Evolutionary conservation across 2,888 invertebrate genomes (phyloP), one percentile per base, ranked within the genome.

Genomic region (Eupeodes luniger): DNA sequence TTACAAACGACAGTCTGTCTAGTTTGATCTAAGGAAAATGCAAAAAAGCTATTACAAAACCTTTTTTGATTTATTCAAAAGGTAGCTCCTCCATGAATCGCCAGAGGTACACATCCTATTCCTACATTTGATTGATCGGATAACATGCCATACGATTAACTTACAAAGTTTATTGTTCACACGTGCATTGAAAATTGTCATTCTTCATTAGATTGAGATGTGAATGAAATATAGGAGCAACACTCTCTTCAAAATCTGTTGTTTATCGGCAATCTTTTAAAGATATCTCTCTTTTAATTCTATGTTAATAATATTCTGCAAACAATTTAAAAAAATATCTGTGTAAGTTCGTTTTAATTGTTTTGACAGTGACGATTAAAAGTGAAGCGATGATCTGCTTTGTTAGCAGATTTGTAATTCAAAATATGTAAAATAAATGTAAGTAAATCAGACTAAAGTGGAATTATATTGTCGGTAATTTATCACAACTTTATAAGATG

Each of bases 281-380:
- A 61, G 36, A 12, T 16, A 11, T 40, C 4, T 11, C 27, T 12
- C 44, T 34, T 40, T 40, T 5, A 40, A 59, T 59, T 59, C 36
- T 1, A 70, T 49, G 14, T 27, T 49, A 66, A 49, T 66, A 27
- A 40, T 47, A 19, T 44, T 64, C 64, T 16, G 6, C 44, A 19
- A 47, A 40, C 0, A 40, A 40, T 40, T n/a, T n/a, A n/a, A 40
- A 19, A 14, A 47, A 64, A 27, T 27, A 27, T 47, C n/a, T 14
- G n/a, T 14, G 49, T 70, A 47, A 77, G 77, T 51, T 74, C 62
- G 77, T 49, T 72, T 81, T 78, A 81, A 81, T 81, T 85, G 76
- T 66, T 78, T 78, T 81, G 85, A 85, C 85, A 81, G 74, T 5
- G 36, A 67, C 49, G 85, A 85, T 74, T 57, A 51, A 77, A 66